Evolutionary conservation across 2,113 vertebrate species (phyloP), one percentile per base, ranked within the genome.

Genomic region (Bujurquina vittata): DNA sequence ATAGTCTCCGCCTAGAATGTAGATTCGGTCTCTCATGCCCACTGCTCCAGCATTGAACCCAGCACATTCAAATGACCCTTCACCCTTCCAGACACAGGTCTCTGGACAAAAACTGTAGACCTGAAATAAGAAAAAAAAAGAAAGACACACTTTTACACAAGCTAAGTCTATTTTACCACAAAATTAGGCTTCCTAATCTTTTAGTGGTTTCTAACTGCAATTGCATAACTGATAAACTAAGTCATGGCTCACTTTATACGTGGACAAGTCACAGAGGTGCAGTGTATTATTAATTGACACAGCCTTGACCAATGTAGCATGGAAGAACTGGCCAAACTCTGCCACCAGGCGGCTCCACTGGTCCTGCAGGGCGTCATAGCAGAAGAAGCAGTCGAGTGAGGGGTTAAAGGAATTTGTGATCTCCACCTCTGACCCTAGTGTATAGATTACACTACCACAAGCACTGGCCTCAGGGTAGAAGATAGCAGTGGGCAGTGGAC

Each of bases 11-110:
- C 98, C 98, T 84, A 99, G 90, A 86, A 99, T 98, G 87, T 98
- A 99, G 92, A 99, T 99, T 93, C 97, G 97, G 90, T 98, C 97
- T 90, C 95, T 96, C 80, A 96, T 95, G 8, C 97, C 98, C 87
- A 99, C 95, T 31, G 98, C 97, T 26, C 97, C 98, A 18, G 98
- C 98, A 75, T 99, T 99, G 95, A 99, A 99, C 4, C 98, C 98
- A 63, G 98, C 98, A 1, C 98, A 99, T 92, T 99, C 98, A 84
- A 99, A 99, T 80, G 98, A 99, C 8, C 97, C 98, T 89, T 98
- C 96, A 1, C 97, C 97, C 88, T 98, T 99, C 98, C 98, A 99
- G 79, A 96, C 95, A 77, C 96, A 96, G 4, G 97, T 98, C 65
- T 99, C 97, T 43, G 98, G 97, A 86, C 98, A 99, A 93, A 99